These are phyloP conservation scores for Anabacerthia variegaticeps DNA, from an alignment of 2,797 vertebrate species.

Conservation along the genomic window DNA sequence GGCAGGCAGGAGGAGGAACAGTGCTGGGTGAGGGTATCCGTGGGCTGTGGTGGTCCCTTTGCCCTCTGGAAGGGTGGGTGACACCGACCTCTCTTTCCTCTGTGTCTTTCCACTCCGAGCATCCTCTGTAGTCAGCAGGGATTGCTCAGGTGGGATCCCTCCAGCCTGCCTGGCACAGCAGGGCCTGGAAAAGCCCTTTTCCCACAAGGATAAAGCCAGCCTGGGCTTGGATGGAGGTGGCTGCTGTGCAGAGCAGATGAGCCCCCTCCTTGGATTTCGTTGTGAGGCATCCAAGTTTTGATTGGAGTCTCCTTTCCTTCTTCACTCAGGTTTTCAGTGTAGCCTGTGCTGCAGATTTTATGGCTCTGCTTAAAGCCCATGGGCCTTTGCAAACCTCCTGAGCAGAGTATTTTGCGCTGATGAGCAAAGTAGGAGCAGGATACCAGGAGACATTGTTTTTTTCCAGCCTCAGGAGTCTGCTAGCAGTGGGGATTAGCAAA, in stretches of 20 bases:
- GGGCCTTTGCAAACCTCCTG: background rate
- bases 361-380: background rate
- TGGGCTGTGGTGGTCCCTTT: rapidly evolving
- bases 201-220: rapidly evolving
- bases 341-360: background rate
- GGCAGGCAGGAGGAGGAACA: background rate
- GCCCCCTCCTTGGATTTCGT: background rate
- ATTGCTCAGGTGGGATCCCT: background rate
- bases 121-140: background rate
- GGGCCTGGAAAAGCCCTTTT: background rate
- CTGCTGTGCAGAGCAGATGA: background rate
- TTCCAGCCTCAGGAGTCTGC: conserved; percentile 17
- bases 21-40: background rate
- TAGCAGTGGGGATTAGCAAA: conserved; percentile 44
- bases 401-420: background rate
- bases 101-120: rapidly evolving
- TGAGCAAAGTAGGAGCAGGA: background rate
- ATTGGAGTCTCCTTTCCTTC: background rate
- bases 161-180: background rate
- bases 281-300: background rate
- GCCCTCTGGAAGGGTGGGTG: background rate
- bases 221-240: rapidly evolving
- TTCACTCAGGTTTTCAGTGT: background rate
- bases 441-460: background rate
- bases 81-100: rapidly evolving